A percentile compares a stretch with the other conserved stretches of the same genome.
phyloP scores from a whole-genome alignment of 2,797 vertebrate genomes.

The Eleutherodactylus coqui region DNA sequence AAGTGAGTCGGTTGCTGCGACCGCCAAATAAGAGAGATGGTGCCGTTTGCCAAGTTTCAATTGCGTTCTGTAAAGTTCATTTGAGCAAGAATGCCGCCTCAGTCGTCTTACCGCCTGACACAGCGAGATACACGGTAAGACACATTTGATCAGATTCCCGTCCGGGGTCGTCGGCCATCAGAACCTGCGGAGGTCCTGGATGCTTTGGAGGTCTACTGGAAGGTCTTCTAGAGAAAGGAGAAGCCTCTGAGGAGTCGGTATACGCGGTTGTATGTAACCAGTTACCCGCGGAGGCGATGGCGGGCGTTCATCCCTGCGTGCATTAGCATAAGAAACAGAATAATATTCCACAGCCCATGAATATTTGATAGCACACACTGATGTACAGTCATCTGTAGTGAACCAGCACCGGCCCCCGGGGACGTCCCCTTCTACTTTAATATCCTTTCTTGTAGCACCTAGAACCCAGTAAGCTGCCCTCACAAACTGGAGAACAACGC shows the following conservation, averaged over 20 bases:
- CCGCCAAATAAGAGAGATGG: too few species aligned
- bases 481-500: not conserved
- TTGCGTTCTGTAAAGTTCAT: too few species aligned
- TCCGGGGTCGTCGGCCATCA: too few species aligned
- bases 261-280: not conserved
- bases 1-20: too few species aligned
- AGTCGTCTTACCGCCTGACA: too few species aligned
- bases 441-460: not conserved
- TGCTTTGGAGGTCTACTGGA: not conserved
- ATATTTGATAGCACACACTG: slow-evolving; percentile 7
- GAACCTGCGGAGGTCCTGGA: not conserved
- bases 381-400: not conserved
- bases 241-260: not conserved
- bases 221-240: not conserved
- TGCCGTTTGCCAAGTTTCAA: too few species aligned
- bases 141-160: too few species aligned
- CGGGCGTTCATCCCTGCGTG: not conserved
- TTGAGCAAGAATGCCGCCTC: too few species aligned
- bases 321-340: slow-evolving; percentile 24
- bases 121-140: too few species aligned
- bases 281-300: not conserved
- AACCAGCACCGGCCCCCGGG: not conserved
- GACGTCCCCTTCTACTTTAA: not conserved
- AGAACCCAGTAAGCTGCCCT: not conserved
- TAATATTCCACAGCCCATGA: slow-evolving; percentile 17